phyloP scores from a whole-genome alignment of 2,888 invertebrate species.

The Osedax frankpressi region DNA sequence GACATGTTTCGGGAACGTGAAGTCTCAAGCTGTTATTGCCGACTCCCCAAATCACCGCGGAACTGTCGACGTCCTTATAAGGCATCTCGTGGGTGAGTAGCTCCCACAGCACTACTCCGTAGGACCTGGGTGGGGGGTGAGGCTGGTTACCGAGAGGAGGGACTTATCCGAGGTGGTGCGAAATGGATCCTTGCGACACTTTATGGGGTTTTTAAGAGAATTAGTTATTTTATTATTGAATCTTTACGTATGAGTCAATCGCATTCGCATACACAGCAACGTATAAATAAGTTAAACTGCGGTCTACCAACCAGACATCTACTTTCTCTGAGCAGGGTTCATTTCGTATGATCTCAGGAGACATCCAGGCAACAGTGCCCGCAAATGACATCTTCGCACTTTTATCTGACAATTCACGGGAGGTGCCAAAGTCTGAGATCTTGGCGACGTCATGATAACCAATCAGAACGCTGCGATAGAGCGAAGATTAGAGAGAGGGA shows the following conservation, averaged over 20 bases:
- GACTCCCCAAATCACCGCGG: conserved; percentile 94
- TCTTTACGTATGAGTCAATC: too few species aligned
- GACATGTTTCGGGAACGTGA: conserved; percentile 79
- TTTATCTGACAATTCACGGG: conserved; percentile 76
- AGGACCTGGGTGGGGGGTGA: conserved; percentile 53
- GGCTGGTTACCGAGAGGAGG: background rate
- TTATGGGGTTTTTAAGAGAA: background rate
- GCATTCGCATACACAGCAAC: too few species aligned
- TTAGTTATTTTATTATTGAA: too few species aligned
- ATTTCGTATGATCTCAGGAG: conserved; percentile 91
- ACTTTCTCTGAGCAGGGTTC: conserved; percentile 94
- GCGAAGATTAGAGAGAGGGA: too few species aligned
- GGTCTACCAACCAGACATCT: conserved; percentile 77
- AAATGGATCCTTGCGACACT: background rate
- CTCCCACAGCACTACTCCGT: conserved; percentile 95
- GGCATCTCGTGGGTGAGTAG: conserved; percentile 83
- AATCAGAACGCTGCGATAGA: conserved; percentile 32
- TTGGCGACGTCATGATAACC: conserved; percentile 55
- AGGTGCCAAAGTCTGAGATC: conserved; percentile 95
- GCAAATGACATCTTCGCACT: conserved; percentile 95
- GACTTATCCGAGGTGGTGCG: background rate
- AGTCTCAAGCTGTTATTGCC: conserved; percentile 81
- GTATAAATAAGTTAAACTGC: too few species aligned
- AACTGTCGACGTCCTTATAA: conserved; percentile 83
- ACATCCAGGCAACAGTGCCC: conserved; percentile 98